Conservation (phyloP, 2,888 invertebrate genomes). For the Pseudococcus jackbeardsleyi region DNA sequence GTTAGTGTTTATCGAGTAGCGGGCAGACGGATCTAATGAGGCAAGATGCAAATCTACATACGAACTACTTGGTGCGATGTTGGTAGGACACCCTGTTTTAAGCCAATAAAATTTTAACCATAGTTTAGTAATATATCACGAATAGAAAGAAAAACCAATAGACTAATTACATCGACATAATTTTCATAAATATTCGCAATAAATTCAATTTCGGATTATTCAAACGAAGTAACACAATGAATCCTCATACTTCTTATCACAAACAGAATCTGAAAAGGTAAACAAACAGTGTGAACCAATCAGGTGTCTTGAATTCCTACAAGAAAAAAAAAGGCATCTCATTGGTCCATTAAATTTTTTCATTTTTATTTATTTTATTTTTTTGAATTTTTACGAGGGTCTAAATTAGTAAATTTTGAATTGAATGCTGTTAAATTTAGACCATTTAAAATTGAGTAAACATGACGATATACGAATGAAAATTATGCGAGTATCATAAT, state of each 20-base stretch:
- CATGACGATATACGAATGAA: background rate
- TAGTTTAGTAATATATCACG: constrained; percentile 32
- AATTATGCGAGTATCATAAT: background rate
- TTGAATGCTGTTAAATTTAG: background rate
- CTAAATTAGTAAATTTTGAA: too few relatives aligned
- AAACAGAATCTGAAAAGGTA: too few relatives aligned
- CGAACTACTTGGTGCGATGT: constrained; percentile 66
- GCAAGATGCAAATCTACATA: constrained; percentile 66
- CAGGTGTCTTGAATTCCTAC: too few relatives aligned
- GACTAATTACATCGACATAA: background rate
- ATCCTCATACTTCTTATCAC: too few relatives aligned
- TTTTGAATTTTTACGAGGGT: background rate
- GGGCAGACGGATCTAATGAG: constrained; percentile 64
- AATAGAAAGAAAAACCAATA: background rate
- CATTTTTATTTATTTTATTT: too few relatives aligned
- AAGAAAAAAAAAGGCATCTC: too few relatives aligned
- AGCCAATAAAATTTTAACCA: constrained; percentile 58
- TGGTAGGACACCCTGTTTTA: constrained; percentile 66
- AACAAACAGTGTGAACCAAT: too few relatives aligned
- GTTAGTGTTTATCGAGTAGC: constrained; percentile 62
- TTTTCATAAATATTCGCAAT: background rate
- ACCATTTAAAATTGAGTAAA: too few relatives aligned
- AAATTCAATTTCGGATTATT: background rate
- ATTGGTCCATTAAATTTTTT: too few relatives aligned
- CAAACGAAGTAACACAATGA: background rate